phyloP scores from a whole-genome alignment of 2,113 vertebrate genomes.

The Dromaius novaehollandiae region DNA sequence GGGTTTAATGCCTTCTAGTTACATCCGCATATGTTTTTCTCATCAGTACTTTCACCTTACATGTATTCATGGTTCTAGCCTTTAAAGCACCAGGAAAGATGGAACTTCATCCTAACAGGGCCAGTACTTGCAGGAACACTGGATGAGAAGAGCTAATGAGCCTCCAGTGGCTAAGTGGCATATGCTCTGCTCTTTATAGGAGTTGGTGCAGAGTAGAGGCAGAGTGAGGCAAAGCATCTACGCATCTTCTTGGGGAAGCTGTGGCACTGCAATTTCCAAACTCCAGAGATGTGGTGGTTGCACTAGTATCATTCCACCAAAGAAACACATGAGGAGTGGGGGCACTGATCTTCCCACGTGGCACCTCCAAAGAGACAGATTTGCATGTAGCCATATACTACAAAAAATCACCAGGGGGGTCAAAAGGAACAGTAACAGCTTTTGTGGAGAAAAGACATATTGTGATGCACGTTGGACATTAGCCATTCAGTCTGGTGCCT shows the following conservation, averaged over 20 bases:
- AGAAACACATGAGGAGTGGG: neutral
- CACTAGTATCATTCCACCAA: neutral
- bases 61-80: neutral
- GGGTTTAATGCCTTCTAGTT: neutral
- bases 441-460: conserved; percentile 14
- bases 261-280: neutral
- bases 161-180: neutral
- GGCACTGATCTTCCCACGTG: neutral
- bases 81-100: neutral
- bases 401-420: conserved; percentile 7
- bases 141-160: neutral
- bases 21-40: neutral
- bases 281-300: neutral
- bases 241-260: neutral
- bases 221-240: neutral
- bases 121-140: neutral
- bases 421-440: neutral
- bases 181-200: neutral
- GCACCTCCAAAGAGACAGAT: neutral
- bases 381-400: neutral
- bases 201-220: neutral
- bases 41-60: neutral
- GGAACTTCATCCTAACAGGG: neutral
- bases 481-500: neutral
- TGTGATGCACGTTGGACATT: neutral